Conservation (phyloP, 2,797 vertebrate genomes). For the Delichon dasypus region DNA sequence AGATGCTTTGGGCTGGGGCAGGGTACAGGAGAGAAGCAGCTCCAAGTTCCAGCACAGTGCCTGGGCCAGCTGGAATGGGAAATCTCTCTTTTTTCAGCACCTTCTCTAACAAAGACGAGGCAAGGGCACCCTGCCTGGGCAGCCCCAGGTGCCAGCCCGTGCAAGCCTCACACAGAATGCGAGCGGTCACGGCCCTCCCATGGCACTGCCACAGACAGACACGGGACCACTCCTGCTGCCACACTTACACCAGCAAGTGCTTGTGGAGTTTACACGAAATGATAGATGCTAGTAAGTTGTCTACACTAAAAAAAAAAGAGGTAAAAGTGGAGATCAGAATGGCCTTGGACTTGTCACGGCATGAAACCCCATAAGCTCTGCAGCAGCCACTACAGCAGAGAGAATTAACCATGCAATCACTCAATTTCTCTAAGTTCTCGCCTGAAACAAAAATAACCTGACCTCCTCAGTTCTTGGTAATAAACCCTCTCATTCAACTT, state of each 20-base stretch:
- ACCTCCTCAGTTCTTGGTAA: neutral
- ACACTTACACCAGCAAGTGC: neutral
- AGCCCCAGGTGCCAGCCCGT: neutral
- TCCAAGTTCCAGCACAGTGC: neutral
- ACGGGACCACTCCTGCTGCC: neutral
- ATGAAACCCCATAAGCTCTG: neutral
- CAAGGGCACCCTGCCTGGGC: conserved; percentile 12
- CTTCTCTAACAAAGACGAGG: conserved; percentile 69
- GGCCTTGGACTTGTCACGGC: neutral
- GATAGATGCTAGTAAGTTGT: neutral
- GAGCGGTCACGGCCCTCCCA: neutral
- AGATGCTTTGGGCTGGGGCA: neutral
- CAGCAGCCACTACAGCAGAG: neutral
- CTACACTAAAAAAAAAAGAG: neutral
- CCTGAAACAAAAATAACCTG: neutral
- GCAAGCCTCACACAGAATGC: neutral
- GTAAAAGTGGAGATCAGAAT: neutral
- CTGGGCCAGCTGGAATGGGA: neutral
- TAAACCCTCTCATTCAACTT: neutral
- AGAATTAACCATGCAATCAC: neutral
- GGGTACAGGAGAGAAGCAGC: neutral
- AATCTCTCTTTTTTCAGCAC: neutral
- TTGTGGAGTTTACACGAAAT: neutral
- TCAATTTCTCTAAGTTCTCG: neutral
- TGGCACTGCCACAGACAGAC: neutral